Conservation (phyloP, 1,140 invertebrate species). For the Bombyx mandarina region DNA sequence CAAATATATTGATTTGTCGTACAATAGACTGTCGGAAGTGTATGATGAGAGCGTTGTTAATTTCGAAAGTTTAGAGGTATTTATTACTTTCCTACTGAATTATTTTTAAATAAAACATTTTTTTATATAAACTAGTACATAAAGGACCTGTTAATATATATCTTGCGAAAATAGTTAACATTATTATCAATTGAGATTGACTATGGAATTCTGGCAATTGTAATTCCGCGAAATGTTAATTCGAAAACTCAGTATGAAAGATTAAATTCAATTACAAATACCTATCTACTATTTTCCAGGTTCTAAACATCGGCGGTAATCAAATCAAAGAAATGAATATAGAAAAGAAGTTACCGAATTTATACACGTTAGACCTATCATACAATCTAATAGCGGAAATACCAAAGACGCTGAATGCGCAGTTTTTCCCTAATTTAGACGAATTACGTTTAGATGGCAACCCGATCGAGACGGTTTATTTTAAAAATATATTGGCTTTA, state of each 20-base stretch:
- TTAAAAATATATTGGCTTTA: slow-evolving; percentile 58
- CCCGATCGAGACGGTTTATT: slow-evolving; percentile 52
- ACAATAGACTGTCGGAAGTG: slow-evolving; percentile 47
- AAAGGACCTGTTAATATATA: too few relatives aligned
- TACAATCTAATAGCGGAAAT: slow-evolving; percentile 53
- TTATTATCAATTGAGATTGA: too few relatives aligned
- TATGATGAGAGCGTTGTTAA: slow-evolving; percentile 43
- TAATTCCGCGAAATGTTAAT: too few relatives aligned
- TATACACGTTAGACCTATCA: slow-evolving; percentile 57
- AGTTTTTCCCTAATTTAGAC: slow-evolving; percentile 51
- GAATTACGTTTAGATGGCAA: slow-evolving; percentile 60
- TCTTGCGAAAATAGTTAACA: too few relatives aligned
- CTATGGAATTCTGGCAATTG: too few relatives aligned
- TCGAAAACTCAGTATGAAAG: too few relatives aligned
- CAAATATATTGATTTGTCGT: slow-evolving; percentile 60
- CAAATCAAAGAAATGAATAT: slow-evolving; percentile 50
- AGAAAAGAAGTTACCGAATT: slow-evolving; percentile 40
- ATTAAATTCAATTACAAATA: neutral
- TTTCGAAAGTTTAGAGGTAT: slow-evolving; percentile 58
- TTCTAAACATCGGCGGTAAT: slow-evolving; percentile 59
- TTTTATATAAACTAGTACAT: too few relatives aligned
- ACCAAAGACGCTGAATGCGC: slow-evolving; percentile 45
- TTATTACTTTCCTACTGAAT: too few relatives aligned
- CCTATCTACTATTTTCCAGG: slow-evolving; percentile 28
- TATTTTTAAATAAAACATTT: too few relatives aligned